Conservation (phyloP, 2,113 vertebrate genomes). For the Cromileptes altivelis region DNA sequence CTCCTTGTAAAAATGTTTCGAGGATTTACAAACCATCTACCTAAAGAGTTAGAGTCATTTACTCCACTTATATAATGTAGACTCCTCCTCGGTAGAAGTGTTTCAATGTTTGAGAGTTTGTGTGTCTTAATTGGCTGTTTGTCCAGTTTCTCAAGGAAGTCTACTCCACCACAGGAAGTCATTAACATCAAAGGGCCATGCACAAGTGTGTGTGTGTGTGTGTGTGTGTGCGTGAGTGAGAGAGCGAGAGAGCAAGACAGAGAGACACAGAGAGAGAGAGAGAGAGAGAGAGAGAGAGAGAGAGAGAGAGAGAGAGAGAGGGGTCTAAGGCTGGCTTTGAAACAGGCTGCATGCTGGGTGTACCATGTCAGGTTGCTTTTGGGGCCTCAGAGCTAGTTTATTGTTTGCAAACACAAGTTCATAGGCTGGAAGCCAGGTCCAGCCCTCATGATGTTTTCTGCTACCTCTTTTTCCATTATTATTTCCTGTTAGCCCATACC, state of each 20-base stretch:
- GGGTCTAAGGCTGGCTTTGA: background rate
- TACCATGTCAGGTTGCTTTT: constrained; percentile 2
- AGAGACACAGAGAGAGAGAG: background rate
- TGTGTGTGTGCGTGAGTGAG: constrained; percentile 6
- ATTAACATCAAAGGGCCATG: constrained; percentile 61
- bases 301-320: background rate
- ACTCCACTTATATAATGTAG: constrained; percentile 6
- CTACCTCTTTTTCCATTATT: no score
- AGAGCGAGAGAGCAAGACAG: background rate
- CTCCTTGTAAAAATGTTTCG: background rate
- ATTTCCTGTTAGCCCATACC: no score
- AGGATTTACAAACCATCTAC: background rate
- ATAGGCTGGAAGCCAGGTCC: background rate
- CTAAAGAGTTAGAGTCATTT: constrained; percentile 9
- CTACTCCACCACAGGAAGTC: constrained; percentile 53
- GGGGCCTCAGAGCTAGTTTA: constrained; percentile 18
- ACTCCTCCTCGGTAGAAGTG: background rate
- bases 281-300: background rate
- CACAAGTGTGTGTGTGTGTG: background rate
- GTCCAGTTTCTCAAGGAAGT: constrained; percentile 50
- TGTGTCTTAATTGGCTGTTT: constrained; percentile 45
- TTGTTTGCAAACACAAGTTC: background rate
- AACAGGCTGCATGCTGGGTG: constrained; percentile 17
- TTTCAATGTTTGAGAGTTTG: constrained; percentile 9
- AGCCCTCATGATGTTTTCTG: no score